These are phyloP conservation scores for Plagiodera versicolora DNA, from an alignment of 2,888 invertebrate genomes.

Conservation along the genomic window DNA sequence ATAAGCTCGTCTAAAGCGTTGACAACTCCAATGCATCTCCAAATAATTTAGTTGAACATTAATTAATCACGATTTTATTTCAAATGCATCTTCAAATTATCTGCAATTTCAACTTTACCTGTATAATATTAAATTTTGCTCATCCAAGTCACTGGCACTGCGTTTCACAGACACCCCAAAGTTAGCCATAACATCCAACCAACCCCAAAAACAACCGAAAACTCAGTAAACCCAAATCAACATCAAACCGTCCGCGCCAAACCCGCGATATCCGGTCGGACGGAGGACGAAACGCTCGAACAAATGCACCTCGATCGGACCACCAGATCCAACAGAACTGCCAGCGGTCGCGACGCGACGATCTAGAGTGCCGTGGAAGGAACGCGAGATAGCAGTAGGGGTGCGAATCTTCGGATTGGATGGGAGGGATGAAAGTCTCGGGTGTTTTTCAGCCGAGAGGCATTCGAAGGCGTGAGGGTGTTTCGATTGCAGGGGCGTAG, in stretches of 20 bases:
- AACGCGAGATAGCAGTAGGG: constrained; percentile 11
- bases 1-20: too few relatives aligned
- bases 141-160: constrained; percentile 39
- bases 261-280: too few relatives aligned
- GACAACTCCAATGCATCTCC: too few relatives aligned
- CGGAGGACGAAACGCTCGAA: too few relatives aligned
- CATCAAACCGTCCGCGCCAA: not conserved
- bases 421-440: constrained; percentile 20
- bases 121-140: constrained; percentile 38
- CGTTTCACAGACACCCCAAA: constrained; percentile 39
- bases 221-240: constrained; percentile 6
- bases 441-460: not conserved
- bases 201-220: constrained; percentile 5
- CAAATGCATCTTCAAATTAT: too few relatives aligned
- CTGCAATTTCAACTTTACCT: constrained; percentile 28
- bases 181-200: constrained; percentile 36
- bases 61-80: too few relatives aligned
- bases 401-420: constrained; percentile 16
- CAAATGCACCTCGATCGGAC: too few relatives aligned
- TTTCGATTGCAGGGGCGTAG: not conserved
- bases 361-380: too few relatives aligned
- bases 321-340: too few relatives aligned
- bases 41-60: too few relatives aligned
- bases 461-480: not conserved
- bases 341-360: too few relatives aligned